Evolutionary conservation across 2,888 invertebrate species (phyloP), one percentile per base, ranked within the genome.

Genomic region (Melanargia galathea): DNA sequence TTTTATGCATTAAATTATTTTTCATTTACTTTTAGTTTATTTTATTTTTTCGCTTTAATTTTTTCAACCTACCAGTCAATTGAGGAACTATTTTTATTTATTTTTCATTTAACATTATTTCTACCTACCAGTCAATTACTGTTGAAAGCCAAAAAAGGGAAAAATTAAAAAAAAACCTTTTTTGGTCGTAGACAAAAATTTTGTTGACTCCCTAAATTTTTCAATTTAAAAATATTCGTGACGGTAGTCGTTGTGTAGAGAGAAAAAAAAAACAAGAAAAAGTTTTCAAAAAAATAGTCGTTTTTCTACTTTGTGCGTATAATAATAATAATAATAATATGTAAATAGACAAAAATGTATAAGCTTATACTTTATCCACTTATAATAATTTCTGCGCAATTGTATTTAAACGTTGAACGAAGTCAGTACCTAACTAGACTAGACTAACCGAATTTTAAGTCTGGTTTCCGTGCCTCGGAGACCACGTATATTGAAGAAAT

Each of bases 201-300:
- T 49, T 79, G 87, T 90, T 77, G 90, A 88, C 90, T 91, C 90
- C 90, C 90, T 91, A 90, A 90, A 90, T 89, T 91, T 89, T 89
- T 88, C 90, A 91, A 91, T 91, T 91, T 89, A 75, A 84, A 26
- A 79, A 80, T 78, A 75, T 77, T 80, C 71, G 71, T 72, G 68
- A 70, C 72, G 63, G 74, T 75, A 75, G 75, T 60, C 40, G 63
- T 70, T 70, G 69, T 75, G 71, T 71, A 71, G 70, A 43, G 70
- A 43, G 70, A 70, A 52, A 43, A 43, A 43, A 45, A 60, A 16
- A 61, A 49, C 55, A 49, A 33, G 55, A 63, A 65, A 65, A 61
- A 46, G 35, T 46, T 40, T 16, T 16, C 6, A 33, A 38, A 65
- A 65, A 54, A 61, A 58, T 59, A 54, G 46, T 52, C 55, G 60